Conservation (phyloP, 64 coral and sea anemone genomes). For the Dendrophyllia cribrosa region DNA sequence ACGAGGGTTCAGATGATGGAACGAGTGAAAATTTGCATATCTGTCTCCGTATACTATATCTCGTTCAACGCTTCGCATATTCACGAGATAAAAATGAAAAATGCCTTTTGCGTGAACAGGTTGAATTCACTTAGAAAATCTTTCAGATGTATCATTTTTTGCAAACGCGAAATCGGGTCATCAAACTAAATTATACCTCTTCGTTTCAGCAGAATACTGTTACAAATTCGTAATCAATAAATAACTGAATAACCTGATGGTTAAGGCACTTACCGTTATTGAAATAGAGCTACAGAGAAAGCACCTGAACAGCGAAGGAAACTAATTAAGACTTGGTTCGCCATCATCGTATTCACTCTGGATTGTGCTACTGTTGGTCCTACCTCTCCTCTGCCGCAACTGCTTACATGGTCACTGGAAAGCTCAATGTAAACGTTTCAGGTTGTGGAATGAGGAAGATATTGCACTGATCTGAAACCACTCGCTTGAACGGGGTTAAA, state of each 20-base stretch:
- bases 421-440: neutral
- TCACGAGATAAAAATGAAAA: too few relatives aligned
- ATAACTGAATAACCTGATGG: too few relatives aligned
- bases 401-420: neutral
- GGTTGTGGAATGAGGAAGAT: neutral
- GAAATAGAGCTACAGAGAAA: neutral
- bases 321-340: neutral
- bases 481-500: neutral
- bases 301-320: neutral
- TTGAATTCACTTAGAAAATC: too few relatives aligned
- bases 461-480: neutral
- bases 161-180: too few relatives aligned
- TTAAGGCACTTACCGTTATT: neutral
- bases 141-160: too few relatives aligned
- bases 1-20: too few relatives aligned
- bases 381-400: neutral
- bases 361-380: neutral
- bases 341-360: neutral
- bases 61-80: too few relatives aligned
- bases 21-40: too few relatives aligned
- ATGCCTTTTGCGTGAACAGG: too few relatives aligned
- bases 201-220: neutral
- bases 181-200: too few relatives aligned
- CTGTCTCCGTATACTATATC: too few relatives aligned
- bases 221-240: conserved; percentile 2